Percentiles rank a stretch among this genome's conserved stretches.
These are phyloP conservation scores for Syngnathus rostellatus DNA, from an alignment of 2,797 vertebrate species.

Conservation along the genomic window DNA sequence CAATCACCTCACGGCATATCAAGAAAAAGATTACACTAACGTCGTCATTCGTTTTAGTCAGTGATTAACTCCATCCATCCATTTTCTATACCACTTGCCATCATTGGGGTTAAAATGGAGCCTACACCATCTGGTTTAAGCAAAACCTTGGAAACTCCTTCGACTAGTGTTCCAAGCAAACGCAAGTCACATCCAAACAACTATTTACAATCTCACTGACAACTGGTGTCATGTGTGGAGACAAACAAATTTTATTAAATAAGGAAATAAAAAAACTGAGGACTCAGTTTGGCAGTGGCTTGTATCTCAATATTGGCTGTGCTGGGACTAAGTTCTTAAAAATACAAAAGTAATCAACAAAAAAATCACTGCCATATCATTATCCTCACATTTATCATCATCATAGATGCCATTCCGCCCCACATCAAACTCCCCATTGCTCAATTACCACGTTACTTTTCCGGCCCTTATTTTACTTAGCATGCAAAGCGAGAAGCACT, in stretches of 20 bases:
- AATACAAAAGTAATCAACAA: no score
- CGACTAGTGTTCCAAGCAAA: neutral
- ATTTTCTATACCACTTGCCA: neutral
- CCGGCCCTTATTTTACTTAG: neutral
- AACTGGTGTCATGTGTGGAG: no score
- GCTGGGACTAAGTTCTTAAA: no score
- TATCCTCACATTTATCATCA: neutral
- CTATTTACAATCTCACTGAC: neutral
- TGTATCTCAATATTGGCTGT: no score
- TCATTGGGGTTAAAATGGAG: neutral
- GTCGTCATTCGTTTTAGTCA: neutral
- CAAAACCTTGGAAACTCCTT: neutral
- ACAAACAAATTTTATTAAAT: no score
- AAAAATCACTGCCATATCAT: neutral
- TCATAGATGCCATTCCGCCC: neutral
- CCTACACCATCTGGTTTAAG: neutral
- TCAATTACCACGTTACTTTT: constrained; percentile 2
- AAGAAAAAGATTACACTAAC: neutral
- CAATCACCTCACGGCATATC: neutral
- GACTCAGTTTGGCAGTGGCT: no score
- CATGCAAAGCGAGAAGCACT: constrained; percentile 4
- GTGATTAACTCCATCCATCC: neutral
- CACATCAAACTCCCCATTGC: neutral
- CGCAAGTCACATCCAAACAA: neutral
- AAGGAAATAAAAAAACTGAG: no score